Evolutionary conservation across 2,113 vertebrate species (phyloP), one percentile per base, ranked within the genome.

Genomic region (Acrocephalus kingi): DNA sequence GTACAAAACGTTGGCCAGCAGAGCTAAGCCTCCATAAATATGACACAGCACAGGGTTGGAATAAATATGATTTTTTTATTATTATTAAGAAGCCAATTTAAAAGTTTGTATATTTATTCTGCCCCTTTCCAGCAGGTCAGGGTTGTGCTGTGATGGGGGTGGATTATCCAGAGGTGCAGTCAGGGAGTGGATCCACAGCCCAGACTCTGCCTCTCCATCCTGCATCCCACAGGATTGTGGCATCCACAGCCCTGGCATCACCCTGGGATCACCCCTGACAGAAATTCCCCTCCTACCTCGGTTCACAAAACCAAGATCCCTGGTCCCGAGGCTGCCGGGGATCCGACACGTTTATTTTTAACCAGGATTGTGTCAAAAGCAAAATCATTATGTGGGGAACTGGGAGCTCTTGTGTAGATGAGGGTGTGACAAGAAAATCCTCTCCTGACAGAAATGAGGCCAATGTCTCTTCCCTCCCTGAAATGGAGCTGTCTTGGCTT

Each of bases 381-480:
- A 77, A 63, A 63, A 54, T 84, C 23, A 14, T 61, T 74, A 4
- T 12, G 3, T 52, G 41, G 75, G 62, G 41, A 85, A 59, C 58
- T 31, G 92, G 84, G 88, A 93, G 77, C 71, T 77, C n/a, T 55
- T 46, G 74, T 68, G 64, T 28, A 68, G 84, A 79, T 76, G 95
- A 69, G 0, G 1, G 13, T 1, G 3, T 67, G 86, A 91, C 67
- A 86, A 77, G 91, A 90, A 92, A 89, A 94, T 82, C 82, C 78
- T 82, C 48, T 48, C 41, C 92, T 91, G 90, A 27, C 52, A 69
- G 94, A 92, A 96, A 96, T 84, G 12, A 86, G 94, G 94, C 72
- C 93, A 89, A 0, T 30, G 37, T 69, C 84, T 90, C 64, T n/a
- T 54, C 85, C 35, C 45, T 90, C 35, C 64, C 79, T 64, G 76